Evolutionary conservation across 2,113 vertebrate genomes (phyloP), one percentile per base, ranked within the genome.

Genomic region (Gobius niger): DNA sequence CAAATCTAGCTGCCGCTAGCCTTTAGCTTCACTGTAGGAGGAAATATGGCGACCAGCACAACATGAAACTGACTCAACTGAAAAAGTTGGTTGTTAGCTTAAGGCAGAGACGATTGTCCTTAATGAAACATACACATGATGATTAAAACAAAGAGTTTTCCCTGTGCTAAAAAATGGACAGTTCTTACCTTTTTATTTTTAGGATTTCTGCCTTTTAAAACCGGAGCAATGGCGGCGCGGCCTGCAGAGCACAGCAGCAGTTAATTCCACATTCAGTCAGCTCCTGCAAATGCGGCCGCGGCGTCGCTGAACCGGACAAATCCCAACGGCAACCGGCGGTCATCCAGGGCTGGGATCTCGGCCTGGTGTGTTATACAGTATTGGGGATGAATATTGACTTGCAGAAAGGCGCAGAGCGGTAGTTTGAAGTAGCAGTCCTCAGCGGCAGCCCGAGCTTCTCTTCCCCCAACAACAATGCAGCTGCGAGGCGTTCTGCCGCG

Each of bases 401-500:
- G 9, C 4, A 16, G 18, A 19, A 56, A 63, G 15, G 80, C 54
- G 41, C 0, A 8, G 34, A 18, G 61, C 14, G 57, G 66, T 53
- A 11, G 65, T 78, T 54, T n/a, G 77, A 77, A 67, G 78, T 73
- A 65, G 63, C 69, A 68, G 72, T 74, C 65, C 63, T 80, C 86
- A 76, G 84, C 89, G 76, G 78, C 67, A 50, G 86, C 73, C 86
- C 69, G 73, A 76, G 82, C 86, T 76, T 88, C 86, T 90, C 87
- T 86, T 88, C 83, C 89, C 86, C 91, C 87, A 92, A 92, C 91
- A 93, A 93, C 91, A 93, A 93, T 93, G 91, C 92, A 89, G 91
- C 76, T 87, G 82, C 34, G 83, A 69, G 70, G 49, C 81, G 70
- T 57, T 68, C 10, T 80, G 85, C 18, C 44, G 41, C 82, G 77